phyloP scores from a whole-genome alignment of 2,888 invertebrate species.

The Coleophora deauratella region DNA sequence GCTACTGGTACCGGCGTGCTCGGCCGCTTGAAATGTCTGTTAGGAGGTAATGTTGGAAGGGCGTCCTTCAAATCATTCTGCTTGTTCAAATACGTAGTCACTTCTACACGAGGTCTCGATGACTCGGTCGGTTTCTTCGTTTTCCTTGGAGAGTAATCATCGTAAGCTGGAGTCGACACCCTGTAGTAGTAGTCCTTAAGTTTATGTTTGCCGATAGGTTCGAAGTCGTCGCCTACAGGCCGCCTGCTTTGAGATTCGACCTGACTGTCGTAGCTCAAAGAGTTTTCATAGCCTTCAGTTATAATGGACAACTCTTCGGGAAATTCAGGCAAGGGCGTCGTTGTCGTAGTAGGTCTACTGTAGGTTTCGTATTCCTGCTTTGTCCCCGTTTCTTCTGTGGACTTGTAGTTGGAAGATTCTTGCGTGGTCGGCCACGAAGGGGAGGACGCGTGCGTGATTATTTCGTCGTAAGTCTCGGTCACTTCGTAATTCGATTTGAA shows the following conservation, averaged over 20 bases:
- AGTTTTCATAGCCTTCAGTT: constrained; percentile 59
- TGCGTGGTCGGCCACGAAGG: constrained; percentile 50
- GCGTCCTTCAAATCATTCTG: constrained; percentile 36
- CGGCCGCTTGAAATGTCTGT: constrained; percentile 60
- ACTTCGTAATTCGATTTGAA: constrained; percentile 58
- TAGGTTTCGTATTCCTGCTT: constrained; percentile 34
- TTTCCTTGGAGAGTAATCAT: constrained; percentile 46
- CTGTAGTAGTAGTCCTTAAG: constrained; percentile 65
- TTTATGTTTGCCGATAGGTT: constrained; percentile 59
- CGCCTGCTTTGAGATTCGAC: constrained; percentile 63
- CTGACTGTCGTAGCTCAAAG: constrained; percentile 53
- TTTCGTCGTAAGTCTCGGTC: constrained; percentile 51
- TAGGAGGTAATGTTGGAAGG: constrained; percentile 65
- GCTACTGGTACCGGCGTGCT: constrained; percentile 29
- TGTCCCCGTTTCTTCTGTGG: constrained; percentile 38
- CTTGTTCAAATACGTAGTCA: constrained; percentile 32
- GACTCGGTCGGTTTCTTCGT: constrained; percentile 54
- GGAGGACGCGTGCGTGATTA: constrained; percentile 45
- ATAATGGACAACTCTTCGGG: constrained; percentile 59
- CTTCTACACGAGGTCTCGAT: constrained; percentile 27
- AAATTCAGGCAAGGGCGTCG: constrained; percentile 39
- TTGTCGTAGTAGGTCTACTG: constrained; percentile 39
- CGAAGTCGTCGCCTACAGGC: constrained; percentile 61
- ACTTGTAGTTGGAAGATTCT: constrained; percentile 37
- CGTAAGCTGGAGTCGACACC: constrained; percentile 55